Base-by-base conservation (phyloP, 1,140 invertebrate species). In the Ridgeia piscesae region DNA sequence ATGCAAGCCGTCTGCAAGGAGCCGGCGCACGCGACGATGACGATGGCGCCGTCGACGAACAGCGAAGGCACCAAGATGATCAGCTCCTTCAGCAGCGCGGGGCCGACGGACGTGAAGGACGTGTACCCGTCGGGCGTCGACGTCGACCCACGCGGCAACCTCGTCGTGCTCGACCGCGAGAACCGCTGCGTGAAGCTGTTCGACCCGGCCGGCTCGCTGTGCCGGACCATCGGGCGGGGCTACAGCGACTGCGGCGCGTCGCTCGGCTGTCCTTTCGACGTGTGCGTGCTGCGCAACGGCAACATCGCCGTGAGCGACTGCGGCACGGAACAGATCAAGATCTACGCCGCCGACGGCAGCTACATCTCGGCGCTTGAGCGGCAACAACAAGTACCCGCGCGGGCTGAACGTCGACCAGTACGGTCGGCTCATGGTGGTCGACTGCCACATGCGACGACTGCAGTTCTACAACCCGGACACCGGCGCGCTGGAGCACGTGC, bases 251-350 rank as follows among this genome's bases (percentile, higher is more conserved):
- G 58, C 58, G 58, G 58, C 58, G 48, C 33, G 35, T 17, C 33
- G 34, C 92, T 92, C 31, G n/a, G 58, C n/a, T 92, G 91, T n/a
- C 95, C 95, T 21, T 95, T 95, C 92, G 95, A 95, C 93, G 94
- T 94, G 34, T 92, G 94, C 27, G 92, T 94, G 34, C 93, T 95
- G n/a, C 92, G 93, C 91, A 94, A 94, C 89, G 94, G 94, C 11
- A 94, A 94, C n/a, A 93, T 95, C 21, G 95, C 94, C 27, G 94
- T 95, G 0, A 95, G 94, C 31, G 95, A 95, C 89, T 94, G 95
- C 89, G 94, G 94, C 50, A 93, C 92, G 77, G 95, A 95, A 88
- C 93, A 94, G 91, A 94, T 95, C 31, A 95, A 95, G 89, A 92
- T 95, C 33, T 95, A 94, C 91, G 94, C 93, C n/a, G 88, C 89